phyloP scores from a whole-genome alignment of 1,140 invertebrate species.

The Drosophila rufa region DNA sequence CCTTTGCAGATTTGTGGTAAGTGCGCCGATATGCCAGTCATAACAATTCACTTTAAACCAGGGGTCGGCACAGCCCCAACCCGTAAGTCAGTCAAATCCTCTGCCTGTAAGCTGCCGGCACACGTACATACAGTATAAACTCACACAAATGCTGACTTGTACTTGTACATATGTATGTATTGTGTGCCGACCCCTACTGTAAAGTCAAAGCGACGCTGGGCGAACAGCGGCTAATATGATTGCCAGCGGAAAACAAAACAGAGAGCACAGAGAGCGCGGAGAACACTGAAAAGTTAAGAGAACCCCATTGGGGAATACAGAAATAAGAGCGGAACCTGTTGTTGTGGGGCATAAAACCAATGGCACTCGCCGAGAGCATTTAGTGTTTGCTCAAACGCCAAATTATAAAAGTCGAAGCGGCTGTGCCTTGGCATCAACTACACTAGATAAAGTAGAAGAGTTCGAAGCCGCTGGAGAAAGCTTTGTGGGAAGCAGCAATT shows the following conservation, averaged over 20 bases:
- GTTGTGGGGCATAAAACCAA: conserved; percentile 21
- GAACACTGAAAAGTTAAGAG: conserved; percentile 3
- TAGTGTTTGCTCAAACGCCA: conserved; percentile 43
- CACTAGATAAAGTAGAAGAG: not conserved
- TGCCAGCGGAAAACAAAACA: conserved; percentile 5
- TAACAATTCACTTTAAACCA: not conserved
- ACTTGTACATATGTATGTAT: not conserved
- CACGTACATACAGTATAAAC: not conserved
- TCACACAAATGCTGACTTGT: not conserved
- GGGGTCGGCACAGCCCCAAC: not conserved
- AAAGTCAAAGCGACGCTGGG: not conserved
- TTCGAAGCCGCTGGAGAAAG: conserved; percentile 38
- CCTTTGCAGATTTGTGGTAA: conserved; percentile 42
- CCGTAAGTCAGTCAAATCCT: not conserved
- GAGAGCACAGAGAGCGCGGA: not conserved
- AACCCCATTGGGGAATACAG: conserved; percentile 1
- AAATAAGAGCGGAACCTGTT: conserved; percentile 13
- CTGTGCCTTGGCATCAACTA: not conserved
- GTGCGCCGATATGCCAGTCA: not conserved
- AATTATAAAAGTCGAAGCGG: conserved; percentile 10
- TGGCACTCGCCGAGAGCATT: conserved; percentile 23
- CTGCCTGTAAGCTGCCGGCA: conserved; percentile 1
- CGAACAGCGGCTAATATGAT: not conserved
- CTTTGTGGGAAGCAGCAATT: conserved; percentile 8
- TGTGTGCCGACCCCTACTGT: not conserved